Evolutionary conservation across 2,797 vertebrate genomes (phyloP).

Genomic region (Poeciliopsis presidionis): DNA sequence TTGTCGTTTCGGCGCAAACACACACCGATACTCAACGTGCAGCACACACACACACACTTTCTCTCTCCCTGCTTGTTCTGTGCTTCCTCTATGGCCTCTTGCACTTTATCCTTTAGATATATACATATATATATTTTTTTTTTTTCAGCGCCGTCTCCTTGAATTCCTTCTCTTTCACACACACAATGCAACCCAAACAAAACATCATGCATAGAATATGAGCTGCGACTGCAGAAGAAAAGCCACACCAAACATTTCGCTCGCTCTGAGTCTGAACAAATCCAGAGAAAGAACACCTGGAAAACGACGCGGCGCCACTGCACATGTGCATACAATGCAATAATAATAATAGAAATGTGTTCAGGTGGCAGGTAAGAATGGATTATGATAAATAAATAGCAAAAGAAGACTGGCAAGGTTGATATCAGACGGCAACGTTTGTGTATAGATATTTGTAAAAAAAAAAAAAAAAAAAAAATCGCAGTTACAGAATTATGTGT

Average conservation of each 20-base stretch:
- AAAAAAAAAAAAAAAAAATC: no score
- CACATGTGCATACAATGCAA: neutral
- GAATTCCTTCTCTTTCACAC: conserved; percentile 19
- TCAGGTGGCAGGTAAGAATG: neutral
- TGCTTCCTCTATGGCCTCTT: conserved; percentile 1
- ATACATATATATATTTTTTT: conserved; percentile 5
- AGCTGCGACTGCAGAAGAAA: conserved; percentile 1
- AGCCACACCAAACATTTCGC: neutral
- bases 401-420: neutral
- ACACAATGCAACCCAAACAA: conserved; percentile 37
- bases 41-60: neutral
- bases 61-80: conserved; percentile 6
- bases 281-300: neutral
- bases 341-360: neutral
- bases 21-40: conserved; percentile 21
- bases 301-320: neutral
- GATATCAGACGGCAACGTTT: neutral
- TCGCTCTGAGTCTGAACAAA: neutral
- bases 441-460: neutral
- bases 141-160: conserved; percentile 33
- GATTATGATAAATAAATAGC: neutral
- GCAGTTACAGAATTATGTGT: neutral
- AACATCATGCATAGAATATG: conserved; percentile 7
- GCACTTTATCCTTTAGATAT: conserved; percentile 29
- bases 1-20: conserved; percentile 37